Evolutionary conservation across 2,113 vertebrate genomes (phyloP), one percentile per base, ranked within the genome.

Genomic region (Rhabdornis inornatus): DNA sequence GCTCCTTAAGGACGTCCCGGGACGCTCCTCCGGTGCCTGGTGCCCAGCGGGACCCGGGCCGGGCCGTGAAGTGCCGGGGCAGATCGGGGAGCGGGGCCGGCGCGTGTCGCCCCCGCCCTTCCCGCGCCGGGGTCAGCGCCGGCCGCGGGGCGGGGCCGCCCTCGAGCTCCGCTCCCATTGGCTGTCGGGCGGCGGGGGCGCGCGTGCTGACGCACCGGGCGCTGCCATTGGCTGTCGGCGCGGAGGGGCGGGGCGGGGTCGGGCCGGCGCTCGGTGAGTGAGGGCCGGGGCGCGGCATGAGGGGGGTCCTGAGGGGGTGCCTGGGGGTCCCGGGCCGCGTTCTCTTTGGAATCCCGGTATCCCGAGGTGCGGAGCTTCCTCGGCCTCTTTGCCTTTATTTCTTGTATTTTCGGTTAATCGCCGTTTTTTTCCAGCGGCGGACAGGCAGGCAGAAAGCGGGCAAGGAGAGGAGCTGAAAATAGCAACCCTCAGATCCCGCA

Each of bases 11-110:
- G 33, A 16, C 12, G 2, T 0, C 25, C 37, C 10, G 8, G 40
- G 11, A 5, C n/a, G 7, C n/a, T 28, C 8, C 50, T 3, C 37
- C 5, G 0, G 5, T 0, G 6, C 31, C 6, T 21, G 7, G 7
- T 0, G 15, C 11, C 24, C 9, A 5, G 13, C 3, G 16, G 14
- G 6, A 1, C 13, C 18, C 9, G 19, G 23, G 4, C 15, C 10
- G 4, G 37, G 7, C 11, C 18, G 4, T 15, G 49, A 24, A 12
- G 40, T 20, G 13, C 45, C 18, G 28, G 53, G 16, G 10, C 9
- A 7, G 28, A 9, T 5, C 35, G 9, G 8, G 37, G 37, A 33
- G 49, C 33, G 27, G 13, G 15, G 31, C 20, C 13, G 6, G 3
- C 6, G 3, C 22, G 17, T 39, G 49, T 24, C 37, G 21, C 5